A percentile compares a stretch with the other conserved stretches of the same genome.
Conservation (phyloP, 1,140 invertebrate species). For the Nomia melanderi region DNA sequence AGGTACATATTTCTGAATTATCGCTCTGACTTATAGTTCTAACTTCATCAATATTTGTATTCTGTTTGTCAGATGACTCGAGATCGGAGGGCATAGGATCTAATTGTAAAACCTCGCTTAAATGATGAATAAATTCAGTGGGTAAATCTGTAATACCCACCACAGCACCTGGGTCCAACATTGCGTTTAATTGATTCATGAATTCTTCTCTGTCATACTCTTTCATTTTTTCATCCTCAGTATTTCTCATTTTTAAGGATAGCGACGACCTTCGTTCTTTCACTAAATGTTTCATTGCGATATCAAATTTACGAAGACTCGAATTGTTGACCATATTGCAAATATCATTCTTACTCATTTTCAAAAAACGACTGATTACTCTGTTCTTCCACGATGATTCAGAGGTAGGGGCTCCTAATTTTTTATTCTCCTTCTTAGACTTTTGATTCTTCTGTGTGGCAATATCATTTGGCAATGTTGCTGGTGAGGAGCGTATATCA, state of each 20-base stretch:
- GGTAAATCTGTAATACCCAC: slow-evolving; percentile 76
- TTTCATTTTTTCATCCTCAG: slow-evolving; percentile 75
- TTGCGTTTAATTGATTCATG: slow-evolving; percentile 77
- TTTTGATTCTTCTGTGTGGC: not conserved
- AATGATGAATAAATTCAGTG: slow-evolving; percentile 77
- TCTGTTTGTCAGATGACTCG: slow-evolving; percentile 22
- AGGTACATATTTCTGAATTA: not conserved
- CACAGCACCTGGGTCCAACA: slow-evolving; percentile 75
- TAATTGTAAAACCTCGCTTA: slow-evolving; percentile 77
- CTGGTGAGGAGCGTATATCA: not conserved
- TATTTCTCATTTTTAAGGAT: slow-evolving; percentile 72
- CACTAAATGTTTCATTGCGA: slow-evolving; percentile 79
- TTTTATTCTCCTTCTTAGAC: slow-evolving; percentile 20
- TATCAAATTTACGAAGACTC: slow-evolving; percentile 77
- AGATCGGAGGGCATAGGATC: slow-evolving; percentile 62
- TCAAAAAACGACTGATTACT: slow-evolving; percentile 76
- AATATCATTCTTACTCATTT: slow-evolving; percentile 79
- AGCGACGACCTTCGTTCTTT: slow-evolving; percentile 72
- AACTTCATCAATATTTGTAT: not conserved
- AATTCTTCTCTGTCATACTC: slow-evolving; percentile 75
- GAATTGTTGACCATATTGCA: slow-evolving; percentile 79
- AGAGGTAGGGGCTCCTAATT: not conserved
- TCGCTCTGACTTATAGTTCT: not conserved
- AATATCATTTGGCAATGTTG: not conserved
- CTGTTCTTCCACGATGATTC: slow-evolving; percentile 73